Conservation (phyloP, 2,888 invertebrate species). For the Melipona beecheii region DNA sequence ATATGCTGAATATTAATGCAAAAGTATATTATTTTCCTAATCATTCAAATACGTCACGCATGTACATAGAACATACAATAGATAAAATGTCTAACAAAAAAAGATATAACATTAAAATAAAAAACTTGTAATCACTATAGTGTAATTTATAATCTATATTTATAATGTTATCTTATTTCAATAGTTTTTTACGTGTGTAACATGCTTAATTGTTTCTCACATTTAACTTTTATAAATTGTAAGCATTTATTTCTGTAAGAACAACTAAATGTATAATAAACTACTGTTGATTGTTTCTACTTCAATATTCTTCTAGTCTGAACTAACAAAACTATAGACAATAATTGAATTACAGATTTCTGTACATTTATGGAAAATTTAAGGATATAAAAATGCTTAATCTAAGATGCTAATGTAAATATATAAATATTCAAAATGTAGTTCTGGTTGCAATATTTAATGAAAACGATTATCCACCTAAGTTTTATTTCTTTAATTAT, state of each 20-base stretch:
- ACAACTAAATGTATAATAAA: background rate
- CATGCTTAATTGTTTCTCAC: background rate
- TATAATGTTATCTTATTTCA: too few relatives aligned
- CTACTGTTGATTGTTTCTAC: background rate
- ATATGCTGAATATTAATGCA: conserved; percentile 25
- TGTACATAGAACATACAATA: conserved; percentile 40
- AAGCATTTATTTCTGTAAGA: background rate
- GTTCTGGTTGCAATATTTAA: background rate
- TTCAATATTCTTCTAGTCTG: background rate
- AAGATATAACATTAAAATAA: conserved; percentile 27
- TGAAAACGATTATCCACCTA: background rate
- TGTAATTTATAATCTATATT: background rate
- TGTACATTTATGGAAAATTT: background rate
- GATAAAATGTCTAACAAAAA: conserved; percentile 17
- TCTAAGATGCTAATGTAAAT: background rate
- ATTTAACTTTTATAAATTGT: background rate
- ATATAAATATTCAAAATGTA: background rate
- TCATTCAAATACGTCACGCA: conserved; percentile 45
- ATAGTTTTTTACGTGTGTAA: background rate
- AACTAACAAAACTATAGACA: background rate
- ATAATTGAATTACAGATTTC: background rate
- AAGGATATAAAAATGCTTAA: background rate
- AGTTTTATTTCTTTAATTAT: background rate
- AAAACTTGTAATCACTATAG: background rate
- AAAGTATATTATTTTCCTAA: conserved; percentile 52